These are phyloP conservation scores for Rhinoptilus africanus DNA, from an alignment of 2,113 vertebrate species.

Conservation along the genomic window DNA sequence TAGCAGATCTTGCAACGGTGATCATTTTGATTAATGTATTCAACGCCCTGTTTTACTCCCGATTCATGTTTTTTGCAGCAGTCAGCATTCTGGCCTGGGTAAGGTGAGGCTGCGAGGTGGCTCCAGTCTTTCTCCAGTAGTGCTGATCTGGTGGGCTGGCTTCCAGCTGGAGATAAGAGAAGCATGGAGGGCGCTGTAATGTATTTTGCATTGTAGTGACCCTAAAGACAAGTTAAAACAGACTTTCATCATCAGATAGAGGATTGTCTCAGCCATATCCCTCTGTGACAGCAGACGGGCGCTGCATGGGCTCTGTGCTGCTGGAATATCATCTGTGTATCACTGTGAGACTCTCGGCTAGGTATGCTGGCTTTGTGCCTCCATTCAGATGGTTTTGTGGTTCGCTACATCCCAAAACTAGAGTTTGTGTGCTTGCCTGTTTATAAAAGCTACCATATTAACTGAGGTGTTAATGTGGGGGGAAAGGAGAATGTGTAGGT, in stretches of 20 bases:
- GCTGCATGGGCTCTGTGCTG: not conserved
- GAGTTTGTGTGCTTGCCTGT: not conserved
- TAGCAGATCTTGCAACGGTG: not conserved
- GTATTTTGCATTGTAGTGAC: not conserved
- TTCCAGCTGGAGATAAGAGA: slow-evolving; percentile 18
- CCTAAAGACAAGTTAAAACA: not conserved
- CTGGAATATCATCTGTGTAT: not conserved
- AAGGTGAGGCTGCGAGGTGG: slow-evolving; percentile 4
- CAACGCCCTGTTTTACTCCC: not conserved
- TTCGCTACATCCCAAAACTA: not conserved
- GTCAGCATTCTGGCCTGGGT: not conserved
- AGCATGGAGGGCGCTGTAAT: not conserved
- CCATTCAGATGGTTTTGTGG: not conserved
- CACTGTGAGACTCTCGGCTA: not conserved
- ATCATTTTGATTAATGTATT: slow-evolving; percentile 55
- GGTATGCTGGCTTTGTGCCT: not conserved
- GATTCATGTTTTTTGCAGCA: slow-evolving; percentile 44
- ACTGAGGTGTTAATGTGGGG: not conserved
- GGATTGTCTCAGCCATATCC: not conserved
- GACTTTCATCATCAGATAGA: not conserved
- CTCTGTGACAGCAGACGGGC: not conserved
- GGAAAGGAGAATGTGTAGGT: fast-evolving
- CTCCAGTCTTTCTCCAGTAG: not conserved
- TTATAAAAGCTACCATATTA: not conserved
- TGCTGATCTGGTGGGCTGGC: not conserved